Evolutionary conservation across 2,113 vertebrate species (phyloP), one percentile per base, ranked within the genome.

Genomic region (Tiliqua scincoides): DNA sequence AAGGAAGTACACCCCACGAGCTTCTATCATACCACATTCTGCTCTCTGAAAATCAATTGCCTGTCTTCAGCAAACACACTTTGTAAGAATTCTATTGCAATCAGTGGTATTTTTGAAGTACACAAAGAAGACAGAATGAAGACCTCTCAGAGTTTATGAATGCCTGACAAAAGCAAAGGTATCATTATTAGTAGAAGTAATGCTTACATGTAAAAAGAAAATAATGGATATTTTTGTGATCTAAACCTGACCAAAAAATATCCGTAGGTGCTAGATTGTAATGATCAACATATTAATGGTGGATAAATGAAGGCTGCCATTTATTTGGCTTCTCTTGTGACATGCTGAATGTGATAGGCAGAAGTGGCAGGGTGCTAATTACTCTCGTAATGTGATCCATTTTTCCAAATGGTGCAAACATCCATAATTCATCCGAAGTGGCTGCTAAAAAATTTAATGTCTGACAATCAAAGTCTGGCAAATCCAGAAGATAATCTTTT

Each of bases 381-480:
- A 95, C 92, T 91, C 77, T n/a, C 92, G 93, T 94, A 93, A 95
- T 95, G 90, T 87, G 93, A 95, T 94, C 95, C 95, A 95, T 95
- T 96, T 85, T 96, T 94, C 95, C 93, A 96, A 96, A 95, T 94
- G 95, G 95, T 57, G 79, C 92, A 88, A 93, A 88, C 91, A 95
- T 97, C 94, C 97, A 96, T 96, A 96, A 96, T 96, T 96, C 93
- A 96, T 93, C 89, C 90, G 94, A 95, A 95, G 93, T 89, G 93
- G 92, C 89, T 95, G 92, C 93, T 96, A 91, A 97, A 96, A 95
- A 95, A 95, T 93, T 95, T 96, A 94, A 89, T 89, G 91, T 90
- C 92, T 97, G 90, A 92, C 95, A 96, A 92, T 82, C 57, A 10
- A 85, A 87, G 88, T 67, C 87, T 90, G 70, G 91, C 77, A 96